Evolutionary conservation across 2,113 vertebrate genomes (phyloP).

Genomic region (Actenoides lindsayi): DNA sequence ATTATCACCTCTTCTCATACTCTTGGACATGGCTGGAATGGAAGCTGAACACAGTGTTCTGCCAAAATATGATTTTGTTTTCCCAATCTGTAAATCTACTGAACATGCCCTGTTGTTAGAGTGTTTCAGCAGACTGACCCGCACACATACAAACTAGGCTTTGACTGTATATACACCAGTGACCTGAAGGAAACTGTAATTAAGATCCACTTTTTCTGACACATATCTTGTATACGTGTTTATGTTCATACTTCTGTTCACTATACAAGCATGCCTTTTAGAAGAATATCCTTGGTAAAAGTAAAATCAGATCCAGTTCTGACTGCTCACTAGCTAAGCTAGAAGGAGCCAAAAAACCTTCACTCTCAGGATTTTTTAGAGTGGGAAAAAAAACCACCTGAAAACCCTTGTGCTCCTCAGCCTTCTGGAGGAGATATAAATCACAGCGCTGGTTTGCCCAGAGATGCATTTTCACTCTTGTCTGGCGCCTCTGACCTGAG

Average conservation of each 20-base stretch:
- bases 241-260: neutral
- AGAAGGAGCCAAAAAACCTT: neutral
- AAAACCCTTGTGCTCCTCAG: neutral
- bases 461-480: neutral
- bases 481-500: neutral
- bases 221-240: neutral
- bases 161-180: neutral
- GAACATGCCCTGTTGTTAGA: neutral
- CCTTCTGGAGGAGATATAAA: neutral
- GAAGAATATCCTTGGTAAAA: neutral
- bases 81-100: neutral
- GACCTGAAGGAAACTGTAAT: neutral
- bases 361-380: neutral
- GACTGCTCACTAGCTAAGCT: neutral
- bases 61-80: conserved; percentile 2
- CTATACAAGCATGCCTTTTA: neutral
- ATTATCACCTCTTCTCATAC: neutral
- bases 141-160: neutral
- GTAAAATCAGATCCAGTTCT: neutral
- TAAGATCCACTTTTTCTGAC: neutral
- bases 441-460: neutral
- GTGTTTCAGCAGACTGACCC: neutral
- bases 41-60: conserved; percentile 53
- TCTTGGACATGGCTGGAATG: conserved; percentile 22
- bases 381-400: neutral